Evolutionary conservation across 2,113 vertebrate genomes (phyloP).

Genomic region (Odontesthes bonariensis): DNA sequence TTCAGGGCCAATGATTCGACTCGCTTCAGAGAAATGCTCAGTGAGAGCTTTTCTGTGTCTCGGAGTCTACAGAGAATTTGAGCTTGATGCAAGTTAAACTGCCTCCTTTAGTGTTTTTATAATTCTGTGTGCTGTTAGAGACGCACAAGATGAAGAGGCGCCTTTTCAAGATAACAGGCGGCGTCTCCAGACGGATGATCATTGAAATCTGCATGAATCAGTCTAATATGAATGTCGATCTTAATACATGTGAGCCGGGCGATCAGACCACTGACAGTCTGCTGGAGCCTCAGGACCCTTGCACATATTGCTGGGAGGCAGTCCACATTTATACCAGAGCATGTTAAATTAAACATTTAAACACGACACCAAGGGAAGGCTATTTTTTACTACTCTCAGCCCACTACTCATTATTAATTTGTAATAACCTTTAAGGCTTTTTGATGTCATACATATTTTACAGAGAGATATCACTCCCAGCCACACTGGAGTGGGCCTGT

Average conservation of each 20-base stretch:
- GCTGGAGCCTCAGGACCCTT: slow-evolving; percentile 40
- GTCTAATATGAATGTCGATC: slow-evolving; percentile 63
- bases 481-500: slow-evolving; percentile 69
- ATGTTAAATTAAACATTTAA: slow-evolving; percentile 85
- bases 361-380: slow-evolving; percentile 75
- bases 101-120: slow-evolving; percentile 64
- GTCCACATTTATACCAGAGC: slow-evolving; percentile 74
- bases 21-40: slow-evolving; percentile 71
- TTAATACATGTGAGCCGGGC: slow-evolving; percentile 48
- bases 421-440: slow-evolving; percentile 88
- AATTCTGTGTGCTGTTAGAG: slow-evolving; percentile 58
- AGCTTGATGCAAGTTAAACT: slow-evolving; percentile 70
- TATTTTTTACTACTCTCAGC: slow-evolving; percentile 82
- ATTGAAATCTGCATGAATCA: slow-evolving; percentile 59
- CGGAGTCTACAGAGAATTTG: slow-evolving; percentile 71
- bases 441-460: slow-evolving; percentile 88
- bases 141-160: slow-evolving; percentile 29
- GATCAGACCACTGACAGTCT: slow-evolving; percentile 41
- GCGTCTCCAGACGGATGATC: slow-evolving; percentile 59
- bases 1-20: slow-evolving; percentile 75
- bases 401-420: slow-evolving; percentile 87
- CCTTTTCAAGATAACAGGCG: slow-evolving; percentile 48
- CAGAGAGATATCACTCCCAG: slow-evolving; percentile 82
- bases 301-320: slow-evolving; percentile 59
- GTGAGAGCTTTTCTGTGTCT: slow-evolving; percentile 77